Evolutionary conservation across 2,113 vertebrate genomes (phyloP).

Genomic region (Rallus limicola): DNA sequence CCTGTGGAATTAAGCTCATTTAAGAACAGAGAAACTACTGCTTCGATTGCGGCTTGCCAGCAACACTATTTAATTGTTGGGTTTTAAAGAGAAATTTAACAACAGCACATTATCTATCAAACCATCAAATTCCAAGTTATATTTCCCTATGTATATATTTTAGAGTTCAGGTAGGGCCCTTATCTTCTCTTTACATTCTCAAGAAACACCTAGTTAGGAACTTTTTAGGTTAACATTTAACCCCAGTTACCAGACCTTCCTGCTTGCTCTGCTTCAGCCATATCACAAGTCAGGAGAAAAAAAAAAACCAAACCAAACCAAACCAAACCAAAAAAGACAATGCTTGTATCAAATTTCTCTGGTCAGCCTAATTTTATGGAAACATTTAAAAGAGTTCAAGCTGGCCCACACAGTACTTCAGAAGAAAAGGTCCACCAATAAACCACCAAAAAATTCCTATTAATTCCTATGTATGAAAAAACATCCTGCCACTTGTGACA

Average conservation of each 20-base stretch:
- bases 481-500: background rate
- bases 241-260: background rate
- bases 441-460: background rate
- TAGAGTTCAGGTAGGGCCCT: background rate
- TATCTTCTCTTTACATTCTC: background rate
- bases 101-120: background rate
- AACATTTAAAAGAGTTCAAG: background rate
- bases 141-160: background rate
- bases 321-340: background rate
- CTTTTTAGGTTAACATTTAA: background rate
- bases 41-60: slow-evolving; percentile 17
- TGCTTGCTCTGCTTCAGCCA: background rate
- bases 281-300: background rate
- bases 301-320: too few species aligned
- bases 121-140: background rate
- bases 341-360: background rate
- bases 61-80: background rate
- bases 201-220: background rate
- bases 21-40: background rate
- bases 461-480: background rate
- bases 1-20: background rate
- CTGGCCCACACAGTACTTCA: background rate
- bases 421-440: background rate
- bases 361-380: background rate
- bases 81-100: background rate